phyloP scores from a whole-genome alignment of 2,797 vertebrate genomes.

The Neosalanx taihuensis region DNA sequence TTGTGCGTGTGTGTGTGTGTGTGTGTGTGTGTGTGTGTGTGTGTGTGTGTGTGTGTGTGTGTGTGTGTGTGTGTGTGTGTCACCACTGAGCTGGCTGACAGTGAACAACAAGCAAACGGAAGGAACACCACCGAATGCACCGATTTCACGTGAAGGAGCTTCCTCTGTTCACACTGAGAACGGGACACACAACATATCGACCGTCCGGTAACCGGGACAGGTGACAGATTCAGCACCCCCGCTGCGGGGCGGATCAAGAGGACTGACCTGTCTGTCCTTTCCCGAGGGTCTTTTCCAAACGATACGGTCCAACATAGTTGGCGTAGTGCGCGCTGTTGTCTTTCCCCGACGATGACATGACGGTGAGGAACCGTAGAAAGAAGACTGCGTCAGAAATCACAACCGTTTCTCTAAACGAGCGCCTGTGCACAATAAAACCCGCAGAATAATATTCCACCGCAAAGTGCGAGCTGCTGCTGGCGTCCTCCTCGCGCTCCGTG shows the following conservation, averaged over 20 bases:
- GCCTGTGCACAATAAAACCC: constrained; percentile 35
- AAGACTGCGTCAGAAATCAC: neutral
- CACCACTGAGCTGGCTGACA: neutral
- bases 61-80: neutral
- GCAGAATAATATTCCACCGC: constrained; percentile 49
- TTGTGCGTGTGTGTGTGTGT: no score
- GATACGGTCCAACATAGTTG: constrained; percentile 98
- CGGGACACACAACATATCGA: neutral
- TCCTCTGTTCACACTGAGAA: neutral
- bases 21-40: no score
- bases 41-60: no score
- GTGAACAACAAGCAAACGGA: neutral
- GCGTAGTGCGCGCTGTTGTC: constrained; percentile 96
- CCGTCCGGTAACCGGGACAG: neutral
- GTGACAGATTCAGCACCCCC: constrained; percentile 17
- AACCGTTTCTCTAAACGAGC: constrained; percentile 14
- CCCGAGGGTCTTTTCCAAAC: constrained; percentile 97
- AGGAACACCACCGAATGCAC: neutral
- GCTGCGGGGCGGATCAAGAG: constrained; percentile 6
- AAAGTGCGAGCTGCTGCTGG: constrained; percentile 55
- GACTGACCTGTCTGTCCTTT: constrained; percentile 99
- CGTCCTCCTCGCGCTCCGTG: constrained; percentile 40
- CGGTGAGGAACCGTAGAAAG: constrained; percentile 7
- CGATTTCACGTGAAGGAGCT: neutral
- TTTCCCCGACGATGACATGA: constrained; percentile 89